Conservation (phyloP, 35 echinoderm and acorn worm genomes). For the Apostichopus japonicus region DNA sequence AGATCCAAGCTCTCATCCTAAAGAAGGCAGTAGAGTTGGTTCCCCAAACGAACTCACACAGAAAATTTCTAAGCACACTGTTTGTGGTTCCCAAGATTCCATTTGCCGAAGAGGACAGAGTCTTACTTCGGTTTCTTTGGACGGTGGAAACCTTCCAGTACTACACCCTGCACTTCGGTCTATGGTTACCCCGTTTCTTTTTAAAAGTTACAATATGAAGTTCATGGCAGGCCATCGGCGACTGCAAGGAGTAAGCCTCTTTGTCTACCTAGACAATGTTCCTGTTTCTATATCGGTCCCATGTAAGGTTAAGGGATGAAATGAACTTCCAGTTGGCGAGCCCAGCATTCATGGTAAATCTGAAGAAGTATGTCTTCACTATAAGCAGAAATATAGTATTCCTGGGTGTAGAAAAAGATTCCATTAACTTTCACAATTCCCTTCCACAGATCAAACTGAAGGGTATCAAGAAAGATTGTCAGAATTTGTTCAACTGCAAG, state of each 20-base stretch:
- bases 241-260: no score
- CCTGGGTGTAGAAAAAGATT: no score
- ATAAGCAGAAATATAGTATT: neutral
- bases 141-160: neutral
- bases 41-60: neutral
- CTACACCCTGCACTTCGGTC: conserved; percentile 13
- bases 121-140: conserved; percentile 29
- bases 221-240: no score
- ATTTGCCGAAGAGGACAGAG: conserved; percentile 5
- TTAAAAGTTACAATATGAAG: neutral
- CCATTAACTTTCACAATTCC: no score
- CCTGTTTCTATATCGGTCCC: no score
- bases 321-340: conserved; percentile 6
- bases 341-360: neutral
- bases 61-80: conserved; percentile 7
- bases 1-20: conserved; percentile 14
- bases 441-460: neutral
- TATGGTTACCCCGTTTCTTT: conserved; percentile 10
- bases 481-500: neutral
- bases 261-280: no score
- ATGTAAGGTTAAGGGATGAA: no score
- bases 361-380: conserved; percentile 30
- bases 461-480: neutral
- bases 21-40: conserved; percentile 45
- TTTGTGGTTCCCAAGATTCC: conserved; percentile 48